Evolutionary conservation across 2,113 vertebrate species (phyloP).

Genomic region (Eublepharis macularius): DNA sequence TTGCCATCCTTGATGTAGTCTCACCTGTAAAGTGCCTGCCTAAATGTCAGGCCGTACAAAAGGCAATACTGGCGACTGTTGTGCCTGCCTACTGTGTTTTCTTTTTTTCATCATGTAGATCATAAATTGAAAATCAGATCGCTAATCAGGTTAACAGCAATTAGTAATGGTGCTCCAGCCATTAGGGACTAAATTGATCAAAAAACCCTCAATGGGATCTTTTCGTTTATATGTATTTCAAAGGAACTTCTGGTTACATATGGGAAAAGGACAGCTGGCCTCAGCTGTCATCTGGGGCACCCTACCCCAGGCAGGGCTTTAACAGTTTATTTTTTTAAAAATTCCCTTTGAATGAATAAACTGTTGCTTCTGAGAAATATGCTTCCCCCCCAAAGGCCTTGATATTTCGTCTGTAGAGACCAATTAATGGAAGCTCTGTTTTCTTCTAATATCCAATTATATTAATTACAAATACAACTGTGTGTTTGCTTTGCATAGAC

Average conservation of each 20-base stretch:
- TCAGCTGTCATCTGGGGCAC: slow-evolving; percentile 30
- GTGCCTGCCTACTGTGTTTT: not conserved
- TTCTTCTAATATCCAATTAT: slow-evolving; percentile 58
- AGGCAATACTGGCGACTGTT: not conserved
- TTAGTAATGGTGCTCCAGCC: not conserved
- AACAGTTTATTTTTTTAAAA: slow-evolving; percentile 25
- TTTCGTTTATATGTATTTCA: slow-evolving; percentile 53
- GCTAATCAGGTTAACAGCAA: not conserved
- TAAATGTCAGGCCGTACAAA: not conserved
- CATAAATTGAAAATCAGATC: slow-evolving; percentile 3
- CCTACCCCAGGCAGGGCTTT: slow-evolving; percentile 31
- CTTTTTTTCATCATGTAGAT: not conserved
- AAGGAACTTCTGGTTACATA: slow-evolving; percentile 27
- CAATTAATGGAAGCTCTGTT: slow-evolving; percentile 64
- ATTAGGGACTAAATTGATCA: slow-evolving; percentile 20
- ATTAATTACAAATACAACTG: slow-evolving; percentile 65
- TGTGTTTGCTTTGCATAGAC: slow-evolving; percentile 55
- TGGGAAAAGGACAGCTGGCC: slow-evolving; percentile 35
- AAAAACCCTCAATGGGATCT: slow-evolving; percentile 19
- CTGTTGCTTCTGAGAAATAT: slow-evolving; percentile 45
- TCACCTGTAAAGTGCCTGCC: not conserved
- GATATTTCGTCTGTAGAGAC: slow-evolving; percentile 55
- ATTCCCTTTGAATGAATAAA: slow-evolving; percentile 66
- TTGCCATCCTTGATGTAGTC: not conserved
- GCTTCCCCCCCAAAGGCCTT: slow-evolving; percentile 46